Evolutionary conservation across 2,797 vertebrate species (phyloP).

Genomic region (Spatula clypeata): DNA sequence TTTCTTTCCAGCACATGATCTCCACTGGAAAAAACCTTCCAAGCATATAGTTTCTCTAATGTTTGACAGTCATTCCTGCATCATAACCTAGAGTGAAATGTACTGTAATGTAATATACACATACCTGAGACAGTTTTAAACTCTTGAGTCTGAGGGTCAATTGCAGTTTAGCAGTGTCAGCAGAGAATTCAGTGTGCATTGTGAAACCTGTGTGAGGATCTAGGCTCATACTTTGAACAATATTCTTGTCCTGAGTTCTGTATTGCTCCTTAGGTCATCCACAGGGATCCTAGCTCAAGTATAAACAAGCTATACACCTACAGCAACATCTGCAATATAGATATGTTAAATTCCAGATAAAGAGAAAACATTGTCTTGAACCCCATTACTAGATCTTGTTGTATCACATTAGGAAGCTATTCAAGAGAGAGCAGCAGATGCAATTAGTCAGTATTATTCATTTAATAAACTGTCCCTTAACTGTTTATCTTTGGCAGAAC

Average conservation of each 20-base stretch:
- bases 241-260: background rate
- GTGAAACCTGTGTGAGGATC: background rate
- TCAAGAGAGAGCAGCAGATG: background rate
- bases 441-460: conserved; percentile 45
- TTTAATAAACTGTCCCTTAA: conserved; percentile 38
- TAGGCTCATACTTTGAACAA: background rate
- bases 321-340: background rate
- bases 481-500: background rate
- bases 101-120: background rate
- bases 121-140: background rate
- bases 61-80: conserved; percentile 18
- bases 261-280: background rate
- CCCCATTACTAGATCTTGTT: background rate
- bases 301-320: background rate
- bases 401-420: background rate
- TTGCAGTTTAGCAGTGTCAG: background rate
- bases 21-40: background rate
- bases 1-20: conserved; percentile 1
- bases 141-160: background rate
- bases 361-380: background rate
- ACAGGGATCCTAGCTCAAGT: background rate
- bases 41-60: background rate
- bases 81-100: conserved; percentile 1
- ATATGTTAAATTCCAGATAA: background rate
- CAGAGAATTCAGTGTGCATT: background rate